Conservation (phyloP, 2,797 vertebrate species). For the Pterois miles region DNA sequence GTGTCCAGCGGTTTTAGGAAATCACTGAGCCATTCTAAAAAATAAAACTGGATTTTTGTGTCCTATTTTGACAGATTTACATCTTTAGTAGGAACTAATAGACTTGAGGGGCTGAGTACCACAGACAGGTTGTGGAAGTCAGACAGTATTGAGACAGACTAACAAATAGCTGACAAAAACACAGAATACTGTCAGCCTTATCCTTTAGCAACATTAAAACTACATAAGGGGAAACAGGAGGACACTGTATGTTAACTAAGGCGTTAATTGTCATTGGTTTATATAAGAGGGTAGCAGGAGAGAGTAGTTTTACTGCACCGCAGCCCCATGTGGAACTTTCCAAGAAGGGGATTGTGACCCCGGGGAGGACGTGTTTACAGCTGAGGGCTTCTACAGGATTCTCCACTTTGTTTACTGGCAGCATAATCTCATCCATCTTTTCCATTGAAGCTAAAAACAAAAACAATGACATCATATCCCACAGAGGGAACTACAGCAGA, state of each 20-base stretch:
- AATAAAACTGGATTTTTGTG: background rate
- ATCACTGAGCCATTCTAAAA: background rate
- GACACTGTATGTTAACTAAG: background rate
- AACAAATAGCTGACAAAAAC: background rate
- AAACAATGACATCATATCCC: constrained; percentile 25
- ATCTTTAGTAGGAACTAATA: background rate
- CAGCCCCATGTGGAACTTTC: constrained; percentile 51
- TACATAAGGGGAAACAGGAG: background rate
- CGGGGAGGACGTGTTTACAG: constrained; percentile 39
- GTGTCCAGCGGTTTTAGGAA: background rate
- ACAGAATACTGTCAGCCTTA: background rate
- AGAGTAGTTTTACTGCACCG: constrained; percentile 4
- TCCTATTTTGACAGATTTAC: background rate
- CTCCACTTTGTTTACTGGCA: constrained; percentile 46
- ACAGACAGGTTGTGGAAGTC: too few species aligned
- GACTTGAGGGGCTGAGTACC: too few species aligned
- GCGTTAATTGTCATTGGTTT: background rate
- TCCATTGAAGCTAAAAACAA: constrained; percentile 48
- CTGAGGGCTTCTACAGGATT: constrained; percentile 8
- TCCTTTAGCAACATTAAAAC: background rate
- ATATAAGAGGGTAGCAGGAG: constrained; percentile 6
- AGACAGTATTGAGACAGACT: background rate
- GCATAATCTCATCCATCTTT: constrained; percentile 43
- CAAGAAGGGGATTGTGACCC: constrained; percentile 36
- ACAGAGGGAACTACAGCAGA: constrained; percentile 27